Conservation (phyloP, 1,140 invertebrate species). For the Drosophila serrata region DNA sequence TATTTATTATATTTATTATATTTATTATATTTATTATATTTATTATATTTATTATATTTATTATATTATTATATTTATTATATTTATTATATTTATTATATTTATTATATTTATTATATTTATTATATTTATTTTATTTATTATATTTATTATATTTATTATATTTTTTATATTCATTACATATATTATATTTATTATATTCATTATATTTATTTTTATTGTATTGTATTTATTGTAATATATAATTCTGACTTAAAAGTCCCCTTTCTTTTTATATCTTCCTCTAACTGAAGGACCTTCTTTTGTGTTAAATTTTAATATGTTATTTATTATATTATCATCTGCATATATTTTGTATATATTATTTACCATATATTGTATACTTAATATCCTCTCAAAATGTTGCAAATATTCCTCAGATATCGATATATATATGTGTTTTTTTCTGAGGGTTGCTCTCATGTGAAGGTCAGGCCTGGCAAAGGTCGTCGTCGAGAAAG, state of each 20-base stretch:
- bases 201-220: too few relatives aligned
- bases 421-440: not conserved
- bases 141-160: not conserved
- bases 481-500: slow-evolving; percentile 7
- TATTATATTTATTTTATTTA: not conserved
- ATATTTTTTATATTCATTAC: not conserved
- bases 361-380: not conserved
- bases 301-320: too few relatives aligned
- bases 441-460: not conserved
- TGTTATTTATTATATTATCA: too few relatives aligned
- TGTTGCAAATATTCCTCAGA: not conserved
- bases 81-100: not conserved
- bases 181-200: not conserved
- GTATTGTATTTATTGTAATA: too few relatives aligned
- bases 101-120: not conserved
- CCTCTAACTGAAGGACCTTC: too few relatives aligned
- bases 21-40: not conserved
- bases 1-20: not conserved
- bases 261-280: too few relatives aligned
- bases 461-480: slow-evolving; percentile 60
- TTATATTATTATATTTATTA: not conserved
- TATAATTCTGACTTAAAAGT: too few relatives aligned
- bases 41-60: not conserved
- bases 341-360: not conserved
- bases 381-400: not conserved